phyloP scores from a whole-genome alignment of 1,140 invertebrate species.

The Lepidurus apus region DNA sequence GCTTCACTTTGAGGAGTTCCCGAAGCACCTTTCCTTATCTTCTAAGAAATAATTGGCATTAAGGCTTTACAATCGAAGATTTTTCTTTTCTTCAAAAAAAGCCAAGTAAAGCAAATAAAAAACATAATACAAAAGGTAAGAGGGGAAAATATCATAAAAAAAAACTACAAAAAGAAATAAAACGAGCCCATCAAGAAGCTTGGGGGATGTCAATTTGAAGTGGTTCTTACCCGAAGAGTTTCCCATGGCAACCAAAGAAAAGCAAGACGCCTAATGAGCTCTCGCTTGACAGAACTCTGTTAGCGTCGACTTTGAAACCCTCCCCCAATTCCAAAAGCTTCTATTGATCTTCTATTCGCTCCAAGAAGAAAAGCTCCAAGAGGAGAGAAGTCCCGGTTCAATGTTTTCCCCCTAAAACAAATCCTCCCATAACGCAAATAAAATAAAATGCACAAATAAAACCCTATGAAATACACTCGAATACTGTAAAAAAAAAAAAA shows the following conservation, averaged over 20 bases:
- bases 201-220: constrained; percentile 1
- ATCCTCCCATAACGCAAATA: background rate
- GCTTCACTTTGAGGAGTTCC: too few relatives aligned
- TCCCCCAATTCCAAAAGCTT: background rate
- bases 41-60: too few relatives aligned
- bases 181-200: background rate
- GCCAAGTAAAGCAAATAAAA: too few relatives aligned
- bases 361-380: background rate
- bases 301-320: background rate
- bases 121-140: too few relatives aligned
- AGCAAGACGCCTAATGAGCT: constrained; percentile 21
- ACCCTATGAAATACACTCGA: too few relatives aligned
- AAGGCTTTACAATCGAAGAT: too few relatives aligned
- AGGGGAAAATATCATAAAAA: too few relatives aligned
- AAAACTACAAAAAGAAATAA: background rate
- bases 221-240: constrained; percentile 2
- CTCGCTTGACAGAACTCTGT: constrained; percentile 3
- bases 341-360: constrained; percentile 6
- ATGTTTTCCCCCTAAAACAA: background rate
- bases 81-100: too few relatives aligned
- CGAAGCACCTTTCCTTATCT: too few relatives aligned
- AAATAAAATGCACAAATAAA: too few relatives aligned
- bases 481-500: too few relatives aligned
- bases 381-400: background rate
- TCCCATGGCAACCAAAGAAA: background rate